Base-by-base conservation (phyloP, 1,140 invertebrate genomes). In the Muscidifurax raptorellus region DNA sequence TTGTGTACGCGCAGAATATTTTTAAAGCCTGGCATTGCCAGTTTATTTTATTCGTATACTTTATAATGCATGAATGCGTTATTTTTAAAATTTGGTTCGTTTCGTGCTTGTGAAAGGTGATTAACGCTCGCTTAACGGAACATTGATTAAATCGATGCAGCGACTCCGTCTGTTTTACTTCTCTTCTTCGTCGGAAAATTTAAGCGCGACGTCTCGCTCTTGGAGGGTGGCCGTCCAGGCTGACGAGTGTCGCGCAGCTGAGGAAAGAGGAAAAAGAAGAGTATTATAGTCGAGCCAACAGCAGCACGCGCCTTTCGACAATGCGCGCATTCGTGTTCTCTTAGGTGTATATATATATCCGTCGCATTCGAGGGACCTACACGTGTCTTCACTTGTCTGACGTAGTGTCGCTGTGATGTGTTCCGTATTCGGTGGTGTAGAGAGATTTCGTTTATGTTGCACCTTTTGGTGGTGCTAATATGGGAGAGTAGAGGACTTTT, bases 241-340 rank as follows among this genome's bases (percentile, higher is more conserved):
- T 92, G 92, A 92, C 91, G 91, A 92, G 89, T 89, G 83, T 88
- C 86, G 91, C 91, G 89, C 91, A 93, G 92, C 92, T 92, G 91
- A 90, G 76, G 82, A 80, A 74, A 76, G 86, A 80, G 72, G 74
- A 86, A 74, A 66, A 86, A 86, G 86, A 87, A 85, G 84, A 86
- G 74, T 78, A 52, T 69, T 59, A 18, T n/a, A 59, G 28, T 13
- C 40, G 67, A 69, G 78, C 18, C 78, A 80, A 36, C 67, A 67
- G 78, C 36, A 30, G 12, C 67, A 44, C 36, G 67, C 69, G 40
- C 27, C 67, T 81, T 72, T 72, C 44, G 71, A 82, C 80, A 75
- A 82, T 80, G 74, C 82, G 79, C 69, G 66, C 81, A 76, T 83
- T 83, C 83, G 88, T 83, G 84, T 64, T 72, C 80, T 87, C 85